Percentiles rank a stretch among this genome's conserved stretches.
phyloP scores from a whole-genome alignment of 2,888 invertebrate species.

The Brachylomia viminalis region DNA sequence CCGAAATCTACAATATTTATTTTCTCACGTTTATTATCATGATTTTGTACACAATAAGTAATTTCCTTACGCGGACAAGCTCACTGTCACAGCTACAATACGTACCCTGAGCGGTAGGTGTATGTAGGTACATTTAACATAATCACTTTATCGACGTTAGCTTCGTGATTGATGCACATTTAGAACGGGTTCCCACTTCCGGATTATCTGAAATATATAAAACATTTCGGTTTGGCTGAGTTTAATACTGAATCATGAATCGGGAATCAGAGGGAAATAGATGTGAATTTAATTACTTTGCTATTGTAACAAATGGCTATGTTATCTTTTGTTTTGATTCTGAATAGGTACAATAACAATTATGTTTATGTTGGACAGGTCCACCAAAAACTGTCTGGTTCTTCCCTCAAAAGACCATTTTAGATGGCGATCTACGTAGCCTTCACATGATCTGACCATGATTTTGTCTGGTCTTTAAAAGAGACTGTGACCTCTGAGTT shows the following conservation, averaged over 20 bases:
- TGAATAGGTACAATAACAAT: not conserved
- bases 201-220: slow-evolving; percentile 52
- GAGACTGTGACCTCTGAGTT: too few species aligned
- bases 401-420: too few species aligned
- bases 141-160: slow-evolving; percentile 44
- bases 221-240: slow-evolving; percentile 41
- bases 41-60: not conserved
- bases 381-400: too few species aligned
- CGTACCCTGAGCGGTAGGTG: not conserved
- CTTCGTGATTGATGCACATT: slow-evolving; percentile 61
- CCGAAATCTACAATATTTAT: not conserved
- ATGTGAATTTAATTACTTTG: slow-evolving; percentile 48
- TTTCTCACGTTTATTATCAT: not conserved
- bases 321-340: slow-evolving; percentile 1
- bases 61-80: not conserved
- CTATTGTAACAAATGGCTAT: slow-evolving; percentile 31
- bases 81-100: not conserved
- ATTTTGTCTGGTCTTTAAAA: too few species aligned
- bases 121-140: slow-evolving; percentile 16
- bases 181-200: slow-evolving; percentile 27
- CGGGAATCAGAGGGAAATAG: slow-evolving; percentile 30
- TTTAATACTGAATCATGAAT: slow-evolving; percentile 52
- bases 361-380: too few species aligned
- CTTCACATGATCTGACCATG: too few species aligned
- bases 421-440: too few species aligned